Base-by-base conservation (phyloP, 2,888 invertebrate species). In the Pinctada fucata region DNA sequence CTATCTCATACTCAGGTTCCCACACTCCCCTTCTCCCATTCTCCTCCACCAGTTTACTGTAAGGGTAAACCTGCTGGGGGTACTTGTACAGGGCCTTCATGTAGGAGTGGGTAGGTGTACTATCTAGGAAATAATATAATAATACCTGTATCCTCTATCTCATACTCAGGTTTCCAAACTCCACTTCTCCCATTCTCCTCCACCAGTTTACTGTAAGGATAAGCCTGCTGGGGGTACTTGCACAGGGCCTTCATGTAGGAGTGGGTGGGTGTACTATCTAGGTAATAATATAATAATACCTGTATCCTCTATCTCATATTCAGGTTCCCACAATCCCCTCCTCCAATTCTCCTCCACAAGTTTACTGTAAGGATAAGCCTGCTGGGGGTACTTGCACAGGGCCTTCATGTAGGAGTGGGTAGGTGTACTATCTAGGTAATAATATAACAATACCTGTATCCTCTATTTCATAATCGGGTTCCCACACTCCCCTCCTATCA, bases 71-170 rank as follows among this genome's bases (percentile, higher is more conserved):
- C 3, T 70, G 58, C 78, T 91, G 91, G 0, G 93, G 92, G 83
- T 93, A 93, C 82, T 91, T 91, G 84, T 93, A 93, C 16, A 92
- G 83, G 10, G 88, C 90, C 76, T 88, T 88, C 91, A 91, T 91
- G 85, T 92, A 92, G 52, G 90, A 90, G 85, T 92, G 91, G 51
- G 90, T 89, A 3, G 92, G 92, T 0, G 89, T 90, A 67, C 86
- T 87, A 84, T 91, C 91, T 66, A 92, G 79, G 80, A 92, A 92
- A 76, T 91, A 92, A 82, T 92, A 93, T 52, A 90, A 78, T 82
- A 31, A 31, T 76, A 91, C 92, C 92, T 75, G 92, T 92, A 79
- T 93, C 91, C 13, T 90, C 78, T 3, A 93, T 66, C 84, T 93
- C 92, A 80, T 88, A 91, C 81, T 93, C 93, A 0, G 87, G 87